Evolutionary conservation across 2,888 invertebrate genomes (phyloP).

Genomic region (Drosophila neonasuta): DNA sequence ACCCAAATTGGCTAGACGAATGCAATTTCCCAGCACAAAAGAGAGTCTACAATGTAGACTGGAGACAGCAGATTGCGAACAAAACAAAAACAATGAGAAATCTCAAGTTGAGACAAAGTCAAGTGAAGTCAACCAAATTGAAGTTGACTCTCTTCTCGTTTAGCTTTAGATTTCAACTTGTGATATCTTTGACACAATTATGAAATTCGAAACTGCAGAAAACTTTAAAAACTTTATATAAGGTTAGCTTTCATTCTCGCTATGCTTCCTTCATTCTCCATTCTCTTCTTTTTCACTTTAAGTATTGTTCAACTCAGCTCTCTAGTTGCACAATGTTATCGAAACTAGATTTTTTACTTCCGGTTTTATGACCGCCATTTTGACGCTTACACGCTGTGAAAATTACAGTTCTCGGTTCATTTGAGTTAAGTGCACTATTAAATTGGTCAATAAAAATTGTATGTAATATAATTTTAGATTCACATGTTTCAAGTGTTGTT

Average conservation of each 20-base stretch:
- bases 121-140: not conserved
- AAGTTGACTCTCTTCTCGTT: conserved; percentile 13
- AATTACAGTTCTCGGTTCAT: not conserved
- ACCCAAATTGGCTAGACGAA: conserved; percentile 45
- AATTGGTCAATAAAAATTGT: not conserved
- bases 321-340: not conserved
- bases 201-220: not conserved
- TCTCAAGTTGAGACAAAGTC: not conserved
- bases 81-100: not conserved
- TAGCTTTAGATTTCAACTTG: not conserved
- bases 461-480: too few species aligned
- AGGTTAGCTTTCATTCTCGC: not conserved
- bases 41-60: conserved; percentile 9
- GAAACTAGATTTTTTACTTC: not conserved
- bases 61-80: not conserved
- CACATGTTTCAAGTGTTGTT: too few species aligned
- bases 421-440: not conserved
- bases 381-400: not conserved
- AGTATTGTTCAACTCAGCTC: not conserved
- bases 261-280: not conserved
- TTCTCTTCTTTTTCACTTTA: not conserved
- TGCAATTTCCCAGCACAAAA: conserved; percentile 26
- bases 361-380: not conserved
- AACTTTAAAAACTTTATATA: not conserved
- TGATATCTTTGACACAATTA: not conserved